phyloP scores from a whole-genome alignment of 2,113 vertebrate genomes.

The Campylorhamphus procurvoides region DNA sequence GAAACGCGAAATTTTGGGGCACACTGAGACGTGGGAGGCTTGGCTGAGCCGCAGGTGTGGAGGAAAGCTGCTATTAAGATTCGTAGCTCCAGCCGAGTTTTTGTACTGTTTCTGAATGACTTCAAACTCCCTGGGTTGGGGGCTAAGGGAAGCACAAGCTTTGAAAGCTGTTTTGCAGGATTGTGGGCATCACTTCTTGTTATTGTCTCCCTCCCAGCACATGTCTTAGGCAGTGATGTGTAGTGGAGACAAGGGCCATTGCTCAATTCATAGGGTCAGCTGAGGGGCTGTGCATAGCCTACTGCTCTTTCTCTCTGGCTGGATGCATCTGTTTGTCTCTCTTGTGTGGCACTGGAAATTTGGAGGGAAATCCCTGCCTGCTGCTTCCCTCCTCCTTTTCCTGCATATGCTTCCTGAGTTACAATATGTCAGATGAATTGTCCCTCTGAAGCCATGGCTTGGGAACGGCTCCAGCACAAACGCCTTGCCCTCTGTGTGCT shows the following conservation, averaged over 20 bases:
- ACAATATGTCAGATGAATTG: rapidly evolving
- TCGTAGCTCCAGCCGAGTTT: neutral
- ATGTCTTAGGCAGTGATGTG: rapidly evolving
- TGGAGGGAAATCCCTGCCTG: neutral
- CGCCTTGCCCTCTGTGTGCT: neutral
- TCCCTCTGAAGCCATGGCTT: neutral
- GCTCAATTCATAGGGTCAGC: neutral
- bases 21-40: neutral
- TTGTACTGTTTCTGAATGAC: neutral
- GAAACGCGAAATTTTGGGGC: neutral
- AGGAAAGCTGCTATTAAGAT: neutral
- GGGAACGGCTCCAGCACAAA: neutral
- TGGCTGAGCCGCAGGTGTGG: neutral
- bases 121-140: neutral
- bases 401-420: neutral
- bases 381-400: neutral
- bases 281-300: neutral
- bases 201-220: neutral
- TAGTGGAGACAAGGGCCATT: neutral
- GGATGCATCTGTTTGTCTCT: neutral
- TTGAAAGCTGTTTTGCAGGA: neutral
- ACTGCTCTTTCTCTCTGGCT: neutral
- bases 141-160: neutral
- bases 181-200: neutral
- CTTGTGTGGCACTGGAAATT: neutral